Conservation (phyloP, 2,888 invertebrate genomes). For the Oxytorus armatus region DNA sequence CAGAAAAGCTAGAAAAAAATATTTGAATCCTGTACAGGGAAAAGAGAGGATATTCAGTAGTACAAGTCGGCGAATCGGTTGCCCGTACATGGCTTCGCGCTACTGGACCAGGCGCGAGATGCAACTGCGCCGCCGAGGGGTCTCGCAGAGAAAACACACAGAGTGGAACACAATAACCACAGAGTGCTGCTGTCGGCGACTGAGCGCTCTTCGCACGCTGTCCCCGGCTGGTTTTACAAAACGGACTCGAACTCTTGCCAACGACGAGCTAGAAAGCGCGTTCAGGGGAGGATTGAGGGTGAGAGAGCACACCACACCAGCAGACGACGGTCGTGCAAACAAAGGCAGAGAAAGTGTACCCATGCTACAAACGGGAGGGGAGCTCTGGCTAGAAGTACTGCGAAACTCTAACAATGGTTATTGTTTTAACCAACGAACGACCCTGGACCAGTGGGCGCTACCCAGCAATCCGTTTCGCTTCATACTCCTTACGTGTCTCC, state of each 20-base stretch:
- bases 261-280: not conserved
- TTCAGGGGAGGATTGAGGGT: constrained; percentile 5
- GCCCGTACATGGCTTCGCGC: not conserved
- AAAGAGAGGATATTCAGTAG: constrained; percentile 13
- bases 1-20: constrained; percentile 1
- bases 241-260: constrained; percentile 29
- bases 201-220: not conserved
- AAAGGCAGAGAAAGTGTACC: constrained; percentile 57
- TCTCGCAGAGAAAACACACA: constrained; percentile 10
- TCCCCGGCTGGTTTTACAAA: constrained; percentile 19
- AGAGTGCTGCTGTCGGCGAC: not conserved
- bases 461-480: constrained; percentile 33
- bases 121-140: not conserved
- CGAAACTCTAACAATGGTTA: constrained; percentile 76
- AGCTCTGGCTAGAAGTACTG: constrained; percentile 58
- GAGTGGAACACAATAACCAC: constrained; percentile 22
- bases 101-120: not conserved
- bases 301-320: not conserved
- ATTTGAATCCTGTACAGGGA: not conserved
- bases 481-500: not conserved
- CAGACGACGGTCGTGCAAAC: constrained; percentile 42
- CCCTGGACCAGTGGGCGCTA: constrained; percentile 26
- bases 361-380: constrained; percentile 55
- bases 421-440: constrained; percentile 72
- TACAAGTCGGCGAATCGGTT: constrained; percentile 18